Evolutionary conservation across 2,888 invertebrate genomes (phyloP).

Genomic region (Omphaloscelis lunosa): DNA sequence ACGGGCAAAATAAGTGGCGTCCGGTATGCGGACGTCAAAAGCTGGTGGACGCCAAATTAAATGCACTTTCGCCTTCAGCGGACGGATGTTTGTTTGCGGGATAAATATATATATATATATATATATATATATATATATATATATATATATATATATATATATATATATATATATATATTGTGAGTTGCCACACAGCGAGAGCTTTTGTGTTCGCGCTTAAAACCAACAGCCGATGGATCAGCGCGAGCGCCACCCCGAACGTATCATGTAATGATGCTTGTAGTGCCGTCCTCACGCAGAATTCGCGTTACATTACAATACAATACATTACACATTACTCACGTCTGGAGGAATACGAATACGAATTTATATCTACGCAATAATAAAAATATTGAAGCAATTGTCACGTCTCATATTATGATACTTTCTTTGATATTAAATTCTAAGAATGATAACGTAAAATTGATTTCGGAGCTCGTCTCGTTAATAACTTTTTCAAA

Average conservation of each 20-base stretch:
- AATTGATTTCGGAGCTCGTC: constrained; percentile 6
- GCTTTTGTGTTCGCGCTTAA: background rate
- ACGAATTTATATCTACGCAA: background rate
- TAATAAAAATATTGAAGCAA: constrained; percentile 9
- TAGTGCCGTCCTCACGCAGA: background rate
- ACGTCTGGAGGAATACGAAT: background rate
- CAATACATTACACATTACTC: background rate
- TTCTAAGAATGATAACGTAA: constrained; percentile 4
- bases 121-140: too few species aligned
- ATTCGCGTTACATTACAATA: background rate
- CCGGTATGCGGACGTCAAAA: too few species aligned
- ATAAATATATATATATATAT: too few species aligned
- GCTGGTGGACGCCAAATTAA: too few species aligned
- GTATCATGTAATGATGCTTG: background rate
- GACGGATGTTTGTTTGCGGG: too few species aligned
- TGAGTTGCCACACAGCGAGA: background rate
- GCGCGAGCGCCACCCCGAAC: background rate
- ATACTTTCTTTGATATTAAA: background rate
- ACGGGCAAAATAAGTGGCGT: too few species aligned
- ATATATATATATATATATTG: too few species aligned
- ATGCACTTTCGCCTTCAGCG: too few species aligned
- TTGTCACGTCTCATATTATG: background rate
- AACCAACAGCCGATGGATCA: background rate
- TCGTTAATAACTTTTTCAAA: background rate
- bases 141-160: too few species aligned